phyloP scores from a whole-genome alignment of 1,140 invertebrate genomes.

The Zelostemma sp. region DNA sequence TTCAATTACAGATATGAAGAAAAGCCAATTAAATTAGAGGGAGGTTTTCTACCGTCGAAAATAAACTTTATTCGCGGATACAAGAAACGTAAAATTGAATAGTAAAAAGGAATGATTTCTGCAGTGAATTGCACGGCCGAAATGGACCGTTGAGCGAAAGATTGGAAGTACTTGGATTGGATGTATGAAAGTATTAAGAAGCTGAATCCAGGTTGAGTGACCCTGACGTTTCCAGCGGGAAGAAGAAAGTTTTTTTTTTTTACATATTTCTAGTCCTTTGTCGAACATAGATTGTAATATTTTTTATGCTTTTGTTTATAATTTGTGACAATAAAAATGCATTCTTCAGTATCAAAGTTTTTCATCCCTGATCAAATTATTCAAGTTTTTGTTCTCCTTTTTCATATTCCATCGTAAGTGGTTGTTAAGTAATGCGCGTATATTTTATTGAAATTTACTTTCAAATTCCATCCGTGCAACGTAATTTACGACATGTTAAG shows the following conservation, averaged over 20 bases:
- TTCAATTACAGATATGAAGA: slow-evolving; percentile 62
- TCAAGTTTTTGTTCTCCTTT: neutral
- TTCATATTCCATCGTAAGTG: too few species aligned
- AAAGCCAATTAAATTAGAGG: slow-evolving; percentile 64
- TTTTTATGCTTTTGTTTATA: neutral
- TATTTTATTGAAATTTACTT: neutral
- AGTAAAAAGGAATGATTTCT: slow-evolving; percentile 24
- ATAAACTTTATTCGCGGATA: slow-evolving; percentile 57
- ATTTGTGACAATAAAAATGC: too few species aligned
- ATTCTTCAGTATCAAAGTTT: too few species aligned
- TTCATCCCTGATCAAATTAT: too few species aligned
- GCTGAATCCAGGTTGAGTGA: slow-evolving; percentile 27
- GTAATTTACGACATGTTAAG: neutral
- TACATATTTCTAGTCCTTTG: slow-evolving; percentile 48
- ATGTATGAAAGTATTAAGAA: too few species aligned
- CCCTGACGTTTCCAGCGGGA: slow-evolving; percentile 31
- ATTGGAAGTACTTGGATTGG: slow-evolving; percentile 20
- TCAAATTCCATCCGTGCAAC: neutral
- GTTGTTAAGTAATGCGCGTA: neutral
- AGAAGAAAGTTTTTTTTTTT: slow-evolving; percentile 43
- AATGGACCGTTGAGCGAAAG: slow-evolving; percentile 15
- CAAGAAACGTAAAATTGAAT: slow-evolving; percentile 61
- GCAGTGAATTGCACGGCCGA: slow-evolving; percentile 12
- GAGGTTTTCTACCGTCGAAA: slow-evolving; percentile 66
- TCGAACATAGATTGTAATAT: too few species aligned